Conservation (phyloP, 2,888 invertebrate species). For the Strigamia transsilvanica region DNA sequence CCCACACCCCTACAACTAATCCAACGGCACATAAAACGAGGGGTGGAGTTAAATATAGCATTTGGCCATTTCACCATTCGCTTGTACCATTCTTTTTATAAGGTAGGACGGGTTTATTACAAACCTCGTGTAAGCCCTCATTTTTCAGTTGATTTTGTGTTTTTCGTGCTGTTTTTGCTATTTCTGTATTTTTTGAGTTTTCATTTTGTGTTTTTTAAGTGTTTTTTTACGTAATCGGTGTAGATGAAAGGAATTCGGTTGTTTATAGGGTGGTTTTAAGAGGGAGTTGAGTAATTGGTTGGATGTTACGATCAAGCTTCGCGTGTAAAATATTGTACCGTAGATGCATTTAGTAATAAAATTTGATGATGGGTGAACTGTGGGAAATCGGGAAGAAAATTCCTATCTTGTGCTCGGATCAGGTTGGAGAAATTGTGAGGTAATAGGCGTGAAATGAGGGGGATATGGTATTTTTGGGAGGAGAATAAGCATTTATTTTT, state of each 20-base stretch:
- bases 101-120: constrained; percentile 30
- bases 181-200: not conserved
- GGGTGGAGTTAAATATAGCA: constrained; percentile 35
- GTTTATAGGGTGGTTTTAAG: constrained; percentile 24
- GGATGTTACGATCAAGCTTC: constrained; percentile 18
- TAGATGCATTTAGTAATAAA: constrained; percentile 38
- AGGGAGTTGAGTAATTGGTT: constrained; percentile 29
- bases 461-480: not conserved
- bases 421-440: not conserved
- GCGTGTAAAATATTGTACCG: constrained; percentile 19
- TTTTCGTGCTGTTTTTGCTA: not conserved
- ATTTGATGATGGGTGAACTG: constrained; percentile 26
- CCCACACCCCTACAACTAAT: constrained; percentile 35
- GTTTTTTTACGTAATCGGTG: not conserved
- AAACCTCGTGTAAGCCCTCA: not conserved
- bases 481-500: not conserved
- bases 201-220: not conserved
- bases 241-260: not conserved
- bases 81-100: constrained; percentile 13
- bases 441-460: constrained; percentile 18
- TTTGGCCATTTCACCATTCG: constrained; percentile 22
- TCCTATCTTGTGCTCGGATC: constrained; percentile 12
- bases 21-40: constrained; percentile 14
- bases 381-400: constrained; percentile 38
- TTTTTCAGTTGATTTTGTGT: not conserved